Conservation (phyloP, 2,888 invertebrate species). For the Protonemura montana region DNA sequence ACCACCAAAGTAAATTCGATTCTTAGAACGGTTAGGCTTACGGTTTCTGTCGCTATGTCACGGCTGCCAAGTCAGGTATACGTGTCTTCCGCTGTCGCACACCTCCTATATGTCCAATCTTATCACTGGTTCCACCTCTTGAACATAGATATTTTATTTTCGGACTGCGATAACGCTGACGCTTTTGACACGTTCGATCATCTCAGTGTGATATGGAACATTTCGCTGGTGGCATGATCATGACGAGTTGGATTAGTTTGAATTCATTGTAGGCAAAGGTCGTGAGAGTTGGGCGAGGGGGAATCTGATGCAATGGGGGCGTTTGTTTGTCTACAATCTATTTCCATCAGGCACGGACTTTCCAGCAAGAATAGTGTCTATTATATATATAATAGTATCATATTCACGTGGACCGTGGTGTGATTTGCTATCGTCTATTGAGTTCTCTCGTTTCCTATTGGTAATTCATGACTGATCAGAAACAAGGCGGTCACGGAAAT, state of each 20-base stretch:
- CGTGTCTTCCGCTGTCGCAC: background rate
- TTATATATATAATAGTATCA: too few species aligned
- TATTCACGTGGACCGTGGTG: too few species aligned
- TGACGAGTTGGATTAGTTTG: background rate
- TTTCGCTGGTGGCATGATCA: constrained; percentile 2
- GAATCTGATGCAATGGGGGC: background rate
- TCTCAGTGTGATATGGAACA: background rate
- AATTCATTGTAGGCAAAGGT: background rate
- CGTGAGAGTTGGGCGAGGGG: background rate
- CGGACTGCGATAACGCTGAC: background rate
- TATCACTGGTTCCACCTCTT: background rate
- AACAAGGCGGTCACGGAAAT: too few species aligned
- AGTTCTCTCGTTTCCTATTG: too few species aligned
- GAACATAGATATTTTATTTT: background rate
- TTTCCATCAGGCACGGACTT: too few species aligned
- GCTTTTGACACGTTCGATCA: background rate
- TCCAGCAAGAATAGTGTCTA: too few species aligned
- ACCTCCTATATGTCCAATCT: background rate
- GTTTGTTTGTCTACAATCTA: background rate
- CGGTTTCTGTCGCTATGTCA: background rate
- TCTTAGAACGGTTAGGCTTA: too few species aligned
- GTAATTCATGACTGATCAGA: too few species aligned
- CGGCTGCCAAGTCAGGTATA: background rate
- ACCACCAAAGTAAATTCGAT: too few species aligned
- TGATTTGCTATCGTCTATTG: too few species aligned